These are phyloP conservation scores for Malurus elegans DNA, from an alignment of 2,113 vertebrate genomes.

Conservation along the genomic window DNA sequence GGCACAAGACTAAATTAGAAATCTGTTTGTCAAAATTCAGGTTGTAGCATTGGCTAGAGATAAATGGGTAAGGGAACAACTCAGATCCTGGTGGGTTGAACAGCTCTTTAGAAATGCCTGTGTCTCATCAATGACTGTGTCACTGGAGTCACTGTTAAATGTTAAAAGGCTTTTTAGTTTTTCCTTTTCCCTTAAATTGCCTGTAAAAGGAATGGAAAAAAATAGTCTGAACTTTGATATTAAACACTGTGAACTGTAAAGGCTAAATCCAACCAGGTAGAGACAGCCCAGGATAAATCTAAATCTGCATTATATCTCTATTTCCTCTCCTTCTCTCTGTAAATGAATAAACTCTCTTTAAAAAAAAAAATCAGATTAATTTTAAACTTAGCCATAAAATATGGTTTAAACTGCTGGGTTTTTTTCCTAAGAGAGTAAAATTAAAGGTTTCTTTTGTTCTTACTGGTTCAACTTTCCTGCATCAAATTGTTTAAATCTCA, in stretches of 20 bases:
- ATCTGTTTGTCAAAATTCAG: not conserved
- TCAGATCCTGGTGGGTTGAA: not conserved
- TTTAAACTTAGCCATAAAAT: not conserved
- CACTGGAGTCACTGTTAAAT: not conserved
- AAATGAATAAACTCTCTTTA: not conserved
- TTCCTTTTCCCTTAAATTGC: not conserved
- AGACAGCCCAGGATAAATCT: not conserved
- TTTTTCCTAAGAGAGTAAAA: not conserved
- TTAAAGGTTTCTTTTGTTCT: not conserved
- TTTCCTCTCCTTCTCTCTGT: not conserved
- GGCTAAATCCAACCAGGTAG: not conserved
- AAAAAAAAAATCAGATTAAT: not conserved
- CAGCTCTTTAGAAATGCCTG: not conserved
- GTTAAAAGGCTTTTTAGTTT: not conserved
- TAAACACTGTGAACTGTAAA: slow-evolving; percentile 1
- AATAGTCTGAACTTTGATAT: not conserved
- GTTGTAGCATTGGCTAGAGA: not conserved
- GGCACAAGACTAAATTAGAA: not conserved
- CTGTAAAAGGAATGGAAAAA: not conserved
- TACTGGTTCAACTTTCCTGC: not conserved
- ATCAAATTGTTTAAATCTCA: not conserved
- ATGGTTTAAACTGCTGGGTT: not conserved
- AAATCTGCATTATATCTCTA: not conserved
- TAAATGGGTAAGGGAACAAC: not conserved
- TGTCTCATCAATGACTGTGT: not conserved